Conservation (phyloP, 2,888 invertebrate species). For the Melinopterus prodromus region DNA sequence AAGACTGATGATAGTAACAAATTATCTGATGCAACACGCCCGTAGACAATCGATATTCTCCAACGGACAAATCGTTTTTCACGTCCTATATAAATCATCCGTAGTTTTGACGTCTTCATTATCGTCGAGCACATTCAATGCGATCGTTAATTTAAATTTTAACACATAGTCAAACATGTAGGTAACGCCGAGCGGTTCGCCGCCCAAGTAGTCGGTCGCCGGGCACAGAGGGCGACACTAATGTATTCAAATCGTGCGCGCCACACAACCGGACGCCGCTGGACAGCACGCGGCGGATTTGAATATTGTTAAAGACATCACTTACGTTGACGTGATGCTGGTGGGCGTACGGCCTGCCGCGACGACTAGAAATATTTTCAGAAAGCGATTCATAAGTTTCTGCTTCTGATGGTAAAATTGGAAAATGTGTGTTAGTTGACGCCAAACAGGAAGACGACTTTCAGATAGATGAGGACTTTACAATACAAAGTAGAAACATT, state of each 20-base stretch:
- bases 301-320: conserved; percentile 42
- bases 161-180: conserved; percentile 36
- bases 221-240: conserved; percentile 27
- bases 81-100: conserved; percentile 29
- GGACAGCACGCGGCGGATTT: conserved; percentile 44
- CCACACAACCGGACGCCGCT: conserved; percentile 35
- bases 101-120: conserved; percentile 33
- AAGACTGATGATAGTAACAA: neutral
- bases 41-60: neutral
- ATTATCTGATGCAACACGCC: neutral
- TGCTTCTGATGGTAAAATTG: neutral
- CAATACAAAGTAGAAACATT: too few relatives aligned
- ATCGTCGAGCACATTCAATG: conserved; percentile 29
- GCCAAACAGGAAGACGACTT: too few relatives aligned
- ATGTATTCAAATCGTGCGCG: conserved; percentile 27
- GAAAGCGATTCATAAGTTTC: conserved; percentile 4
- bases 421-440: neutral
- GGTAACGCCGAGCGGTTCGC: conserved; percentile 35
- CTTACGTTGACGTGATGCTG: conserved; percentile 13
- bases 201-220: conserved; percentile 12
- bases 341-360: conserved; percentile 9
- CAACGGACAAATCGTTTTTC: neutral
- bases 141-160: conserved; percentile 37
- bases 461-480: too few relatives aligned
- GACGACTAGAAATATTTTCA: neutral